phyloP scores from a whole-genome alignment of 2,113 vertebrate species.

The Calonectris borealis region DNA sequence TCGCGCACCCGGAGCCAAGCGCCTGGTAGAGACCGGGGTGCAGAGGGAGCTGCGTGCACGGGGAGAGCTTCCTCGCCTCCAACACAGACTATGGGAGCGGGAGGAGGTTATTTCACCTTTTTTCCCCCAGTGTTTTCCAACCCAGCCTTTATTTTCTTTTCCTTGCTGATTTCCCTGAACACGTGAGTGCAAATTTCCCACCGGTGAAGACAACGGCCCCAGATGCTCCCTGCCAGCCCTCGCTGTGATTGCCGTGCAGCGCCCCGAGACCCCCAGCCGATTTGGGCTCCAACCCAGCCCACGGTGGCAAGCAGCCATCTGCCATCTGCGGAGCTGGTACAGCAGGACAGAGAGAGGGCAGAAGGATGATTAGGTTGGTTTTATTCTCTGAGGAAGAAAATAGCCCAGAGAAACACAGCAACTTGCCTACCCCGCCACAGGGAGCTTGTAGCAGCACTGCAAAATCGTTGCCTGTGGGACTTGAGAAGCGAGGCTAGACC shows the following conservation, averaged over 20 bases:
- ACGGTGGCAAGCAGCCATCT: background rate
- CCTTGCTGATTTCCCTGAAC: background rate
- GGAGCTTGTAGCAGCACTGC: background rate
- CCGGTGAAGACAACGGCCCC: accelerated
- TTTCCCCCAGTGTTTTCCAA: accelerated
- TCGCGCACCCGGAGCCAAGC: background rate
- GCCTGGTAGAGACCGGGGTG: accelerated
- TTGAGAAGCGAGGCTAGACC: background rate
- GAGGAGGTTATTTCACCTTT: background rate
- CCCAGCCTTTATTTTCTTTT: background rate
- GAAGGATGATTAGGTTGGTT: background rate
- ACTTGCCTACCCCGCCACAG: background rate
- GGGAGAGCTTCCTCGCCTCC: background rate
- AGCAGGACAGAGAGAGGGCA: background rate
- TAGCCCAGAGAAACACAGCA: background rate
- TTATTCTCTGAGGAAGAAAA: background rate
- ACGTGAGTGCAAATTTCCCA: background rate
- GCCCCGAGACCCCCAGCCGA: accelerated
- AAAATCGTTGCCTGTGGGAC: background rate
- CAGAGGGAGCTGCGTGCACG: accelerated
- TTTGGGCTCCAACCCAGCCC: background rate
- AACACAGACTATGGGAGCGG: background rate
- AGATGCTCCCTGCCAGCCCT: background rate
- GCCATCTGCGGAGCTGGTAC: background rate
- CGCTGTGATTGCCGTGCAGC: accelerated